Conservation (phyloP, 2,113 vertebrate genomes). For the Condylura cristata region DNA sequence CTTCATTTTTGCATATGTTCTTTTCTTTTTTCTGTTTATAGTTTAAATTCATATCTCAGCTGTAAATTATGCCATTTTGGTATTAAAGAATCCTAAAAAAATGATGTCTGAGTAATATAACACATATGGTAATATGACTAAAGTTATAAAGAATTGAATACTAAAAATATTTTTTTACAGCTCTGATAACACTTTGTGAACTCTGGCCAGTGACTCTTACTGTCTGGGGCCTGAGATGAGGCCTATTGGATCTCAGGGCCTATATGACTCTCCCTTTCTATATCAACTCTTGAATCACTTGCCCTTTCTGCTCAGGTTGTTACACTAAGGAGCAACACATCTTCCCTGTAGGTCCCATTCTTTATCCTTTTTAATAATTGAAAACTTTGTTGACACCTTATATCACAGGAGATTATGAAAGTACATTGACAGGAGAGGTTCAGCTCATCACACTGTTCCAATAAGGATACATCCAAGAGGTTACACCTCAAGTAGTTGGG, state of each 20-base stretch:
- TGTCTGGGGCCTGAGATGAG: neutral
- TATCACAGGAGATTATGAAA: neutral
- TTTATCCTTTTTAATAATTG: neutral
- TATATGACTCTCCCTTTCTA: neutral
- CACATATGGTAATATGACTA: neutral
- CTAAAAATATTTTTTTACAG: neutral
- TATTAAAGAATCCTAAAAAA: neutral
- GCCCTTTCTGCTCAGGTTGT: neutral
- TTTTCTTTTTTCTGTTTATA: neutral
- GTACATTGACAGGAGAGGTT: neutral
- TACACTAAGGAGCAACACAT: neutral
- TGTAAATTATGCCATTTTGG: neutral
- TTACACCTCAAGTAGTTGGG: fast-evolving
- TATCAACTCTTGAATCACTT: neutral
- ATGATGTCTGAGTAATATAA: neutral
- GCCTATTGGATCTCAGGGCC: neutral
- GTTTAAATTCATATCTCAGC: neutral
- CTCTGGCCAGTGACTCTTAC: neutral
- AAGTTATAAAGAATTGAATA: neutral
- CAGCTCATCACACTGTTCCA: neutral
- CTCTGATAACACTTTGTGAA: neutral
- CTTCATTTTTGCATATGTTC: neutral
- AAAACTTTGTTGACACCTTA: neutral
- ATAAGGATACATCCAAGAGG: neutral
- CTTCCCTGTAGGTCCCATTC: neutral